These are phyloP conservation scores for Apis laboriosa DNA, from an alignment of 1,140 invertebrate species.

Conservation along the genomic window DNA sequence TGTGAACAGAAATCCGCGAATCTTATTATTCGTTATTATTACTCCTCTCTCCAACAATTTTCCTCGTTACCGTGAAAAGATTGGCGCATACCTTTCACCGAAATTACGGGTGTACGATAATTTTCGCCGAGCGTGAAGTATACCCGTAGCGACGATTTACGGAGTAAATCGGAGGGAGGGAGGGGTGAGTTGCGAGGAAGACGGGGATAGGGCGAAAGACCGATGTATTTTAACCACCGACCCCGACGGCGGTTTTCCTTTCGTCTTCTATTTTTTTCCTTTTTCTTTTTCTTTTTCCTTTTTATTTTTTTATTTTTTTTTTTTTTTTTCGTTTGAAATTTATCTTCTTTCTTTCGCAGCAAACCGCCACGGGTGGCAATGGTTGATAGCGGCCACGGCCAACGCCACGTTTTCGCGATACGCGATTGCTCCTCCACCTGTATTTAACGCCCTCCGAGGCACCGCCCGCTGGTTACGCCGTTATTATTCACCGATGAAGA, in stretches of 20 bases:
- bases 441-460: conserved; percentile 52
- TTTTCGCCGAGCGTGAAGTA: conserved; percentile 56
- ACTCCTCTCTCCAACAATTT: background rate
- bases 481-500: conserved; percentile 21
- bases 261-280: conserved; percentile 13
- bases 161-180: background rate
- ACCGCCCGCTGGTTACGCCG: conserved; percentile 16
- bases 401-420: conserved; percentile 51
- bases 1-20: conserved; percentile 41
- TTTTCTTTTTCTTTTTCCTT: conserved; percentile 46
- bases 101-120: conserved; percentile 57
- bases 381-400: conserved; percentile 51
- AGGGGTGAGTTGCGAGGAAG: background rate
- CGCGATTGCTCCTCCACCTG: conserved; percentile 53
- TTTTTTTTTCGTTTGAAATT: conserved; percentile 33
- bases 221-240: conserved; percentile 60
- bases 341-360: conserved; percentile 48
- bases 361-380: conserved; percentile 35
- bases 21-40: conserved; percentile 10
- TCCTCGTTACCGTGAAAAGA: conserved; percentile 17
- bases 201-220: background rate
- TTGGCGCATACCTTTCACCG: conserved; percentile 28
- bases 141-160: conserved; percentile 20
- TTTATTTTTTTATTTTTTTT: conserved; percentile 34
- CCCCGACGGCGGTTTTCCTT: conserved; percentile 12